Evolutionary conservation across 1,140 invertebrate species (phyloP).

Genomic region (Drosophila orena): DNA sequence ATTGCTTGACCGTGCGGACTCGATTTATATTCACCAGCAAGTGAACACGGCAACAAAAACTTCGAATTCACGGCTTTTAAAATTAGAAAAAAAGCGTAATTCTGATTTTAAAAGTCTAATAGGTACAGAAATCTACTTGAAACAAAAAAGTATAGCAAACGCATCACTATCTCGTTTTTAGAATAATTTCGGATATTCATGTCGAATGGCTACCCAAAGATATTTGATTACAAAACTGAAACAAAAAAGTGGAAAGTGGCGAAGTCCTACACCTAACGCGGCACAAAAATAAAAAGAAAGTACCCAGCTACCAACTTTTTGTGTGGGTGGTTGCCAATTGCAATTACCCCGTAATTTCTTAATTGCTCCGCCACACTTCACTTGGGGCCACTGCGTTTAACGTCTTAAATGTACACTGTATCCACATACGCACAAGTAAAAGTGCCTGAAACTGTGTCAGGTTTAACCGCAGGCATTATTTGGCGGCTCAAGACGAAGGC

Average conservation of each 20-base stretch:
- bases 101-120: background rate
- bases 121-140: background rate
- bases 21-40: conserved; percentile 44
- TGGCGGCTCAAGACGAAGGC: conserved; percentile 39
- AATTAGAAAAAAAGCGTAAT: conserved; percentile 3
- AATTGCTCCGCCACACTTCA: conserved; percentile 45
- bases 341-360: conserved; percentile 52
- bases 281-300: conserved; percentile 34
- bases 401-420: conserved; percentile 35
- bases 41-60: conserved; percentile 3
- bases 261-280: background rate
- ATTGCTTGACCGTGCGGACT: conserved; percentile 53
- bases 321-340: conserved; percentile 31
- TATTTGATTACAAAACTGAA: background rate
- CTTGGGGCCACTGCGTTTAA: conserved; percentile 18
- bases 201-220: too few species aligned
- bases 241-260: background rate
- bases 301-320: conserved; percentile 23
- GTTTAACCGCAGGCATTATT: conserved; percentile 44
- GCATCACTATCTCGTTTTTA: too few species aligned
- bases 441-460: conserved; percentile 54
- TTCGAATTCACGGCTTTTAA: conserved; percentile 40
- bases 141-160: too few species aligned
- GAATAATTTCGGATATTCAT: too few species aligned
- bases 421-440: conserved; percentile 38